phyloP scores from a whole-genome alignment of 1,140 invertebrate genomes.

The Cherax destructor region DNA sequence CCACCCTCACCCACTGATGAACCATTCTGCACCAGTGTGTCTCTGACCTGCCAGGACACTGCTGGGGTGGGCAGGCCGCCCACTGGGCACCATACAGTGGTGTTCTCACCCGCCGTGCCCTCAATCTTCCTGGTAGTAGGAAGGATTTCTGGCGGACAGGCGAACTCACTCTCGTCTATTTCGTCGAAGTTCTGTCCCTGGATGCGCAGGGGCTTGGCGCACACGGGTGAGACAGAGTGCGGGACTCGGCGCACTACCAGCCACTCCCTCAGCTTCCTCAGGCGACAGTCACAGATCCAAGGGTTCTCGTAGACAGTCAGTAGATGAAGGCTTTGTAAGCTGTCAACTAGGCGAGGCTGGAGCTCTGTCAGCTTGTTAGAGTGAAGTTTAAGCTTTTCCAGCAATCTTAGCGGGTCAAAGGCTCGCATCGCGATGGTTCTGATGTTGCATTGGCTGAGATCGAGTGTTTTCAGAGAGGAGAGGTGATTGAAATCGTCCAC shows the following conservation, averaged over 20 bases:
- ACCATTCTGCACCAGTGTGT: constrained; percentile 86
- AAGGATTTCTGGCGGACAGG: constrained; percentile 86
- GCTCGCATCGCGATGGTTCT: constrained; percentile 85
- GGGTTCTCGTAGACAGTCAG: constrained; percentile 90
- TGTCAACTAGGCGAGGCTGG: constrained; percentile 74
- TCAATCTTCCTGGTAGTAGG: constrained; percentile 85
- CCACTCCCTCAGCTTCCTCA: constrained; percentile 86
- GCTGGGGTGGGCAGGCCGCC: constrained; percentile 86
- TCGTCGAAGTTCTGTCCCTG: constrained; percentile 82
- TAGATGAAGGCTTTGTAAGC: constrained; percentile 80
- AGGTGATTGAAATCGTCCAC: constrained; percentile 86
- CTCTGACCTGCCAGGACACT: constrained; percentile 92
- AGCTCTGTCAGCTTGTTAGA: constrained; percentile 86
- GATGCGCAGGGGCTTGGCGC: constrained; percentile 82
- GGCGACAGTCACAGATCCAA: constrained; percentile 91
- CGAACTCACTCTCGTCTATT: constrained; percentile 84
- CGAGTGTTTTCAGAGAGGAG: constrained; percentile 85
- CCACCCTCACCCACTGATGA: constrained; percentile 81
- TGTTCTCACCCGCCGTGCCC: constrained; percentile 86
- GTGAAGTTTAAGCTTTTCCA: constrained; percentile 90
- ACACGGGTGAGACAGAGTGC: constrained; percentile 83
- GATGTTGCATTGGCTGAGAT: constrained; percentile 87
- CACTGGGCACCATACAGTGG: constrained; percentile 87
- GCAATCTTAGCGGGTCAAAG: constrained; percentile 86
- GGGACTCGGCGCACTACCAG: constrained; percentile 84